phyloP scores from a whole-genome alignment of 92 coral and sea anemone genomes.

The Palythoa caribaeorum region DNA sequence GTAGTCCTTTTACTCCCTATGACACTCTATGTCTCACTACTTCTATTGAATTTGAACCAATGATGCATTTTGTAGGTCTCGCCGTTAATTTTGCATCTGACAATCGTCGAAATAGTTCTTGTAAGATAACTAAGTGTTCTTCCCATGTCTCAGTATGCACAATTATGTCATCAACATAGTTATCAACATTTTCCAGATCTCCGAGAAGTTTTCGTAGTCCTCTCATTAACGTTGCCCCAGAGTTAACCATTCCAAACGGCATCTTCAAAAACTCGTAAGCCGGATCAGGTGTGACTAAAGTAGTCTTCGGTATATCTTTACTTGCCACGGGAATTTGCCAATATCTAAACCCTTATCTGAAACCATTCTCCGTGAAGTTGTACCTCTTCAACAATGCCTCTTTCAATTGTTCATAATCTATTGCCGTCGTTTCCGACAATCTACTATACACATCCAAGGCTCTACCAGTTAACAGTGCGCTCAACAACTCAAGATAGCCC shows the following conservation, averaged over 20 bases:
- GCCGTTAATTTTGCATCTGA: not conserved
- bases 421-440: slow-evolving; percentile 45
- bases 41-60: not conserved
- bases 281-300: slow-evolving; percentile 40
- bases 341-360: slow-evolving; percentile 29
- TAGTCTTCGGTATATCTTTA: not conserved
- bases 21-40: slow-evolving; percentile 46
- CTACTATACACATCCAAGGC: slow-evolving; percentile 46
- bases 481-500: not conserved
- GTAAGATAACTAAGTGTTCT: not conserved
- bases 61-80: slow-evolving; percentile 17
- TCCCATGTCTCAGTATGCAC: slow-evolving; percentile 46
- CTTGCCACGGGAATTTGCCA: slow-evolving; percentile 52
- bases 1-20: slow-evolving; percentile 41
- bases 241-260: slow-evolving; percentile 54
- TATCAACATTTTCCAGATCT: slow-evolving; percentile 14
- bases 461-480: not conserved
- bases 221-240: slow-evolving; percentile 41
- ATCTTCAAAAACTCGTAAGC: slow-evolving; percentile 25
- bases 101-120: not conserved
- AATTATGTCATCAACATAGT: slow-evolving; percentile 25
- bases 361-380: slow-evolving; percentile 44
- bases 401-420: slow-evolving; percentile 40
- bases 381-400: slow-evolving; percentile 45
- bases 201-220: slow-evolving; percentile 35